Evolutionary conservation across 2,888 invertebrate genomes (phyloP).

Genomic region (Lasiommata megera): DNA sequence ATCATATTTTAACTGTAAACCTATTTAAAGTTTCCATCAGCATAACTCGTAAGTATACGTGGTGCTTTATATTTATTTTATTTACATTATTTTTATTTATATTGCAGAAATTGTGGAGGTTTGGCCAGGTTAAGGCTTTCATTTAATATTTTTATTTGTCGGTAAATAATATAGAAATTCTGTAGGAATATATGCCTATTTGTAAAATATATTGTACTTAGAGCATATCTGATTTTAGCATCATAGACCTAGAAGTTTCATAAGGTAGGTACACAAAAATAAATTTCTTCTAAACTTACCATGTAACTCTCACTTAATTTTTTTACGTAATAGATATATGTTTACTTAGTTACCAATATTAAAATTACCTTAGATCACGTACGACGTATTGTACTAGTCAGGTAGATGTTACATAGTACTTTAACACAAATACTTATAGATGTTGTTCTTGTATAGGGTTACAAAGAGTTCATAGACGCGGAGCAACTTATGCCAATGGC

Average conservation of each 20-base stretch:
- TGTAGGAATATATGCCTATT: not conserved
- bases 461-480: conserved; percentile 95
- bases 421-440: not conserved
- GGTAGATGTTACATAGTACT: not conserved
- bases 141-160: not conserved
- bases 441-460: conserved; percentile 82
- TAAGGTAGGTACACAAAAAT: not conserved
- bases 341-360: too few relatives aligned
- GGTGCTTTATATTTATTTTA: conserved; percentile 24
- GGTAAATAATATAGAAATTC: not conserved
- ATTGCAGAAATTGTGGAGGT: conserved; percentile 1
- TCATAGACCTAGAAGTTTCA: not conserved
- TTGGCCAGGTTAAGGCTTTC: not conserved
- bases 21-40: conserved; percentile 44
- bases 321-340: too few relatives aligned
- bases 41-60: conserved; percentile 47
- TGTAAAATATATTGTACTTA: not conserved
- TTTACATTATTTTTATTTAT: conserved; percentile 30
- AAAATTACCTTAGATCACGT: too few relatives aligned
- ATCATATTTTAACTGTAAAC: conserved; percentile 25
- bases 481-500: conserved; percentile 93
- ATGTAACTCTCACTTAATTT: too few relatives aligned
- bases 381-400: too few relatives aligned
- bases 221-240: not conserved
- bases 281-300: too few relatives aligned